Conservation (phyloP, 2,888 invertebrate species). For the Eristalis intricaria region DNA sequence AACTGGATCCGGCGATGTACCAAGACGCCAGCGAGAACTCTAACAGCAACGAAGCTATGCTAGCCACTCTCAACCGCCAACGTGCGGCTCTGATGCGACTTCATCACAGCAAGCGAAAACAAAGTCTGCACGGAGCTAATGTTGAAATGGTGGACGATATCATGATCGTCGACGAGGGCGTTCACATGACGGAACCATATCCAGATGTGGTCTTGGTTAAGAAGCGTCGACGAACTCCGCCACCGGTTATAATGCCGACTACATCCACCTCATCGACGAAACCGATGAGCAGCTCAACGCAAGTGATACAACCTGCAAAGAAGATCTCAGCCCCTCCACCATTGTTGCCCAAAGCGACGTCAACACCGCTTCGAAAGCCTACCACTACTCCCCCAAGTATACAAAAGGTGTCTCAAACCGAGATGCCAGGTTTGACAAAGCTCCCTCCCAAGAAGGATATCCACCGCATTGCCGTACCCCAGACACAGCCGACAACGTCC, state of each 20-base stretch:
- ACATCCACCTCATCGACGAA: slow-evolving; percentile 3
- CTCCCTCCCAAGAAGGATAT: slow-evolving; percentile 10
- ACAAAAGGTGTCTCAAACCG: background rate
- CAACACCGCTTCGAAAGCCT: background rate
- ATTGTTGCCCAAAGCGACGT: background rate
- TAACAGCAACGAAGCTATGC: slow-evolving; percentile 75
- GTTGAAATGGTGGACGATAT: slow-evolving; percentile 77
- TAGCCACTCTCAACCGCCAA: slow-evolving; percentile 77
- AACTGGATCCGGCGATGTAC: slow-evolving; percentile 73
- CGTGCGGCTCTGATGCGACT: slow-evolving; percentile 74
- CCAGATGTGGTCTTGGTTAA: slow-evolving; percentile 49
- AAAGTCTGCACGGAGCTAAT: slow-evolving; percentile 51
- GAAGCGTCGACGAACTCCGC: slow-evolving; percentile 17
- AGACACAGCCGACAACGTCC: background rate
- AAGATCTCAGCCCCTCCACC: slow-evolving; percentile 6
- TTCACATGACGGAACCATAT: slow-evolving; percentile 56
- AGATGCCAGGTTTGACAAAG: background rate
- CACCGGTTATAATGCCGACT: background rate
- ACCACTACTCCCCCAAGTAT: background rate
- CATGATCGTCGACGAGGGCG: slow-evolving; percentile 76
- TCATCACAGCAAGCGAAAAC: slow-evolving; percentile 73
- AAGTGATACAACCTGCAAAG: slow-evolving; percentile 5
- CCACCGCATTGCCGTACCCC: background rate
- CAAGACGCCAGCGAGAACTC: slow-evolving; percentile 70
- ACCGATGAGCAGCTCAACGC: background rate